phyloP scores from a whole-genome alignment of 1,140 invertebrate species.

The Pectinophora gossypiella region DNA sequence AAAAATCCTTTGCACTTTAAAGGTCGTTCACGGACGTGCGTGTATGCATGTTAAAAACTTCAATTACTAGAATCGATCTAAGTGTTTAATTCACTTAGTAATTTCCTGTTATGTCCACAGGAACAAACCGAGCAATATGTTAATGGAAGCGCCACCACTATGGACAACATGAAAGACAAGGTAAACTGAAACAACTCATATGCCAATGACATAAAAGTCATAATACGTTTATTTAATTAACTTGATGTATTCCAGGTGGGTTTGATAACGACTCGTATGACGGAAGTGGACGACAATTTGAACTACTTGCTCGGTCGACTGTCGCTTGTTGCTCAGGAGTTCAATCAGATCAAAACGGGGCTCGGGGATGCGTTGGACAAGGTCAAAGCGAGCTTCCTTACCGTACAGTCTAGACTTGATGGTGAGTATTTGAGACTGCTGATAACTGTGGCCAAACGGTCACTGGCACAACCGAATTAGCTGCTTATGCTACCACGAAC shows the following conservation, averaged over 20 bases:
- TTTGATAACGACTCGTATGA: conserved; percentile 86
- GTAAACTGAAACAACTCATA: conserved; percentile 50
- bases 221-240: neutral
- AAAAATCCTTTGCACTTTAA: too few species aligned
- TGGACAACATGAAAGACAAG: conserved; percentile 88
- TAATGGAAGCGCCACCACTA: conserved; percentile 86
- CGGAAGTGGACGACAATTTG: conserved; percentile 88
- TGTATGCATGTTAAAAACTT: too few species aligned
- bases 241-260: conserved; percentile 75
- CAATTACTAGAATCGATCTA: too few species aligned
- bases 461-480: too few species aligned
- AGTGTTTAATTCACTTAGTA: neutral
- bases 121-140: conserved; percentile 87
- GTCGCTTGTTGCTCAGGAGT: conserved; percentile 89
- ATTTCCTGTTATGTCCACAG: conserved; percentile 69
- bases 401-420: conserved; percentile 79
- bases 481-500: too few species aligned
- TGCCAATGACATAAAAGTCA: neutral
- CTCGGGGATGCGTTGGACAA: conserved; percentile 83
- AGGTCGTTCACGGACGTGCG: too few species aligned
- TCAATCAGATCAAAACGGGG: conserved; percentile 87
- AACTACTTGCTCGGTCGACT: conserved; percentile 89
- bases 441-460: too few species aligned
- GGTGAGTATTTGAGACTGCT: too few species aligned
- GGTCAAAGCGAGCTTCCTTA: conserved; percentile 81